These are phyloP conservation scores for Syrrhaptes paradoxus DNA, from an alignment of 2,113 vertebrate genomes.

Conservation along the genomic window DNA sequence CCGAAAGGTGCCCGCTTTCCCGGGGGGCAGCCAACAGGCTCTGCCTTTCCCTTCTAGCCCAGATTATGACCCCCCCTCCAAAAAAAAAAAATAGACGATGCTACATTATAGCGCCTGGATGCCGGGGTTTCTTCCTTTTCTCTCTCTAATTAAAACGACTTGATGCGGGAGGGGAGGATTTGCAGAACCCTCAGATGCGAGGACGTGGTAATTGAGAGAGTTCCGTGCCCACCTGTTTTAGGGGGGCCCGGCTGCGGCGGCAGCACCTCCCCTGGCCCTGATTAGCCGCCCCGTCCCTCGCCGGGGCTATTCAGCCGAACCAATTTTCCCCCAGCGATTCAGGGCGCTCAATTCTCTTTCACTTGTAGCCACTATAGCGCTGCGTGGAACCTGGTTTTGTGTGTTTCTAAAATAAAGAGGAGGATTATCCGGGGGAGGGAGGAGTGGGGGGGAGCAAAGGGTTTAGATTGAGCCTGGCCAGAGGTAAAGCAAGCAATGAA, in stretches of 20 bases:
- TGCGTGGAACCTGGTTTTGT: slow-evolving; percentile 95
- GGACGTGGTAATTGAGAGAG: slow-evolving; percentile 82
- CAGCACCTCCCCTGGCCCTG: slow-evolving; percentile 85
- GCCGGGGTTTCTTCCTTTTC: slow-evolving; percentile 1
- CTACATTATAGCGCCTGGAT: background rate
- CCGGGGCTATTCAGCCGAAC: slow-evolving; percentile 86
- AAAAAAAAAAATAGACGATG: background rate
- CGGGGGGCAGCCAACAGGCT: background rate
- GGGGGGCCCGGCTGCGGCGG: slow-evolving; percentile 79
- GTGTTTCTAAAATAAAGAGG: slow-evolving; percentile 88
- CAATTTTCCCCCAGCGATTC: slow-evolving; percentile 88
- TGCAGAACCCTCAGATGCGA: slow-evolving; percentile 69
- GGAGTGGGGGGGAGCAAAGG: slow-evolving; percentile 76
- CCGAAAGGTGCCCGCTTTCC: background rate
- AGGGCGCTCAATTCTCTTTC: slow-evolving; percentile 88
- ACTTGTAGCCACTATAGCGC: slow-evolving; percentile 92
- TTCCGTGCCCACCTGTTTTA: slow-evolving; percentile 89
- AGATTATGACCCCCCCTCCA: background rate
- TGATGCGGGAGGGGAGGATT: slow-evolving; percentile 58
- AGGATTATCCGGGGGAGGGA: slow-evolving; percentile 88
- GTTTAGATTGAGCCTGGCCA: slow-evolving; percentile 86
- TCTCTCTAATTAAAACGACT: slow-evolving; percentile 25
- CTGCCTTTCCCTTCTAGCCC: background rate
- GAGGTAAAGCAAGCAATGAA: slow-evolving; percentile 87
- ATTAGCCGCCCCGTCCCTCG: slow-evolving; percentile 85